phyloP scores from a whole-genome alignment of 1,140 invertebrate genomes.

The Bombus sylvicola region DNA sequence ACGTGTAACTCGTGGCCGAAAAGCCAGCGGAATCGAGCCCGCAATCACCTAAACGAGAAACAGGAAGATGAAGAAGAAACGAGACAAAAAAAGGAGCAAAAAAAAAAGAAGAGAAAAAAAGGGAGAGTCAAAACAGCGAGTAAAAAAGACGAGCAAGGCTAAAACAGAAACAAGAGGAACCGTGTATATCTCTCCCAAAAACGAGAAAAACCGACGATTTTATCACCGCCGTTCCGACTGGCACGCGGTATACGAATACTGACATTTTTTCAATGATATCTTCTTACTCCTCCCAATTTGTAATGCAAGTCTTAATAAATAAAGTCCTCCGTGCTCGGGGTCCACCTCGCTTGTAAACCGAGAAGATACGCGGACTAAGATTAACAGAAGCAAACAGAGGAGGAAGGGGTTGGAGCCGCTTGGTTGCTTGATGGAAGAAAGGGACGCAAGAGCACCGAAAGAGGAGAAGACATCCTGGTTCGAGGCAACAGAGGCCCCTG shows the following conservation, averaged over 20 bases:
- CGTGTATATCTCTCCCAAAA: neutral
- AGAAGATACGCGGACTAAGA: slow-evolving; percentile 65
- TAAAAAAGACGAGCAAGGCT: slow-evolving; percentile 22
- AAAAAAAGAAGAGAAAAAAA: slow-evolving; percentile 22
- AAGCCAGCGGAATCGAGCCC: neutral
- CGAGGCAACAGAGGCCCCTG: slow-evolving; percentile 7
- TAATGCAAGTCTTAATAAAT: slow-evolving; percentile 69
- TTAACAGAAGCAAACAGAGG: slow-evolving; percentile 65
- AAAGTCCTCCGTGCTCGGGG: slow-evolving; percentile 47
- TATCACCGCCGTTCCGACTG: slow-evolving; percentile 34
- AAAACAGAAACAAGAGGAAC: slow-evolving; percentile 12
- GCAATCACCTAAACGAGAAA: slow-evolving; percentile 24
- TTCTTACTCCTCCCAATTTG: slow-evolving; percentile 58
- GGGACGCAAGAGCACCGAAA: slow-evolving; percentile 17
- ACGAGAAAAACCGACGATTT: slow-evolving; percentile 45
- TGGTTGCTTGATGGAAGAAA: slow-evolving; percentile 42
- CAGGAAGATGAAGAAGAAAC: slow-evolving; percentile 20
- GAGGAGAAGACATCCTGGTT: slow-evolving; percentile 52
- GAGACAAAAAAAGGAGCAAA: neutral
- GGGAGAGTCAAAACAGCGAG: neutral
- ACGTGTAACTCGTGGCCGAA: slow-evolving; percentile 32
- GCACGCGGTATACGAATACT: slow-evolving; percentile 49
- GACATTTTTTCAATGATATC: slow-evolving; percentile 63
- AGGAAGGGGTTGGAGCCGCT: slow-evolving; percentile 1
- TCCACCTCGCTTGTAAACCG: slow-evolving; percentile 48